Base-by-base conservation (phyloP, 2,797 vertebrate species). In the Potorous gilbertii region DNA sequence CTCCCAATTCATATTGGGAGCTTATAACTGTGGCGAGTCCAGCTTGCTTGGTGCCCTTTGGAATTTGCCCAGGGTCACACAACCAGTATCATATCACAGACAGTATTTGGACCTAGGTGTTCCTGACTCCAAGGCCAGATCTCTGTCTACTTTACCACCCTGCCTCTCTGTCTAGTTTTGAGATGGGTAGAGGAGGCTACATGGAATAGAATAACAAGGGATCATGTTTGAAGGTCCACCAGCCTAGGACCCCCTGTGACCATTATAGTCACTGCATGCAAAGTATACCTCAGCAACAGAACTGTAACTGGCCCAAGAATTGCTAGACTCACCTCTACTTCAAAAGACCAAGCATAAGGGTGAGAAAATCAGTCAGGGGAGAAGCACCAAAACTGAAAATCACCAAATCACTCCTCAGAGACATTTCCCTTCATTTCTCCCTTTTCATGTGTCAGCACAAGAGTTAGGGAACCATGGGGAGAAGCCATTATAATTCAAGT, bases 371-470 rank as follows among this genome's bases (percentile, higher is more conserved):
- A 4, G 91, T 55, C 87, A 55, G 66, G 93, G 62, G 34, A 29
- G 21, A 34, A 91, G 13, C 31, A 57, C 2, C 55, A 94, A 54
- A 90, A 40, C 93, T 52, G 52, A 94, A 91, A 91, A 90, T 13
- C 24, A 46, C 5, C 31, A 91, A 94, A 90, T 95, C 55, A 54
- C 93, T 93, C 96, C 91, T 62, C 91, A 93, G 54, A 87, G 54
- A 93, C 31, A 56, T 55, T 18, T 91, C 87, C 59, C 94, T 90
- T 52, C 29, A 54, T 92, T 66, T 5, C 1, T 93, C 93, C 94
- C 91, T 95, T 90, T 34, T 74, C 91, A 95, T 55, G 28, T 94
- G 91, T 96, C 92, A 90, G 50, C 74, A 94, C 57, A 95, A n/a
- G 95, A 18, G 10, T 46, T 34, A 4, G 54, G 57, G 31, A 55